Evolutionary conservation across 2,888 invertebrate species (phyloP).

Genomic region (Nephrotoma flavescens): DNA sequence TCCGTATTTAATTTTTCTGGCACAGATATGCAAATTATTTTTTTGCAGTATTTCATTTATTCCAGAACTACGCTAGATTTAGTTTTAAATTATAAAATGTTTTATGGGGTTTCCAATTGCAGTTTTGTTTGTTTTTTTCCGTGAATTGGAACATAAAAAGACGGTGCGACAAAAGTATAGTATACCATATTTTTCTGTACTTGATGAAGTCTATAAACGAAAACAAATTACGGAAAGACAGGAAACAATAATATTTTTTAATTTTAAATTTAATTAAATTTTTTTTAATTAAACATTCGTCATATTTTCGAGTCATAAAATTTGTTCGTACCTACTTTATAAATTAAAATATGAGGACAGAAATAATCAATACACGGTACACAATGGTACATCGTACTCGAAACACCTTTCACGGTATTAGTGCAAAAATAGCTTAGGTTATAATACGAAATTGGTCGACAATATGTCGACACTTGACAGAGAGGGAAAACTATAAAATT

Average conservation of each 20-base stretch:
- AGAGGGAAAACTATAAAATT: neutral
- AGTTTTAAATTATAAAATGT: neutral
- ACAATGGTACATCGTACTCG: too few relatives aligned
- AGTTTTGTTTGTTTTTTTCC: neutral
- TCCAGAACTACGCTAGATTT: neutral
- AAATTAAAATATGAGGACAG: too few relatives aligned
- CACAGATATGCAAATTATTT: neutral
- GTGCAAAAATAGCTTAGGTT: too few relatives aligned
- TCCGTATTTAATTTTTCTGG: neutral
- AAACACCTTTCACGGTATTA: too few relatives aligned
- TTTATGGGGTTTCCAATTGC: neutral
- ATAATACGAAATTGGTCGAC: too few relatives aligned
- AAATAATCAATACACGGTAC: too few relatives aligned
- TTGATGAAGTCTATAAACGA: neutral
- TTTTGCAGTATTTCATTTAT: neutral
- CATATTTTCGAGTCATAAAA: neutral
- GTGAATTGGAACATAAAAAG: neutral
- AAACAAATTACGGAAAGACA: neutral
- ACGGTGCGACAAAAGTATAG: neutral
- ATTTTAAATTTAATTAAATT: neutral
- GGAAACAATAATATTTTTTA: neutral
- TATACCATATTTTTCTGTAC: neutral
- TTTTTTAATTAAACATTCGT: neutral
- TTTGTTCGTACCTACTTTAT: neutral
- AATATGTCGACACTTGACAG: too few relatives aligned